Conservation (phyloP, 2,797 vertebrate genomes). For the Psittacula echo region DNA sequence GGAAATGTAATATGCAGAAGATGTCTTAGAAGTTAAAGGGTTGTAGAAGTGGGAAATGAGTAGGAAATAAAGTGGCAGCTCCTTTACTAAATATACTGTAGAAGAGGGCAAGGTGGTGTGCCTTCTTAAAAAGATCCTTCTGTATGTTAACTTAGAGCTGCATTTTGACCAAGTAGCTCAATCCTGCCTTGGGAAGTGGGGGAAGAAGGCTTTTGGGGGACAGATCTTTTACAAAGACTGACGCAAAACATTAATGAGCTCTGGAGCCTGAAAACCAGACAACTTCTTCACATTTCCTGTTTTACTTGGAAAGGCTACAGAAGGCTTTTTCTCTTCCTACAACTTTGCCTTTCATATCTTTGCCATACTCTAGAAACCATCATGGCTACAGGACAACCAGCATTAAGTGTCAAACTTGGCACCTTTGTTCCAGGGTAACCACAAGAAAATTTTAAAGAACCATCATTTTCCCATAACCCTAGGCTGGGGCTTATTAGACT, state of each 20-base stretch:
- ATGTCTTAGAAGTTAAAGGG: neutral
- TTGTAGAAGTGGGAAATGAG: neutral
- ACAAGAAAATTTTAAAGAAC: neutral
- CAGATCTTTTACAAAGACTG: neutral
- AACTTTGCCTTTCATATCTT: neutral
- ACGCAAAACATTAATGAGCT: neutral
- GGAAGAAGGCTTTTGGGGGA: neutral
- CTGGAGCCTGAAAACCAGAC: neutral
- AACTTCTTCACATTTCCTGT: neutral
- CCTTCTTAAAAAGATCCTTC: neutral
- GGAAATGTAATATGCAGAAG: neutral
- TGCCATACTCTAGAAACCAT: neutral
- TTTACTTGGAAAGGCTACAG: neutral
- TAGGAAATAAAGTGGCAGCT: neutral
- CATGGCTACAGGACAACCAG: neutral
- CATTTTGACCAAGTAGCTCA: neutral
- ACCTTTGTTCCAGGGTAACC: neutral
- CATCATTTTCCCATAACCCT: neutral
- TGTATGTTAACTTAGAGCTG: neutral
- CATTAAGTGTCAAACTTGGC: neutral
- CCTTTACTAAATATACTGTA: fast-evolving
- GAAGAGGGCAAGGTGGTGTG: neutral
- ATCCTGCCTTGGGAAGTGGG: neutral
- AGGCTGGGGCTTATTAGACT: neutral
- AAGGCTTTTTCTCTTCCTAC: neutral